phyloP scores from a whole-genome alignment of 2,113 vertebrate species.

The Proterorhinus semilunaris region DNA sequence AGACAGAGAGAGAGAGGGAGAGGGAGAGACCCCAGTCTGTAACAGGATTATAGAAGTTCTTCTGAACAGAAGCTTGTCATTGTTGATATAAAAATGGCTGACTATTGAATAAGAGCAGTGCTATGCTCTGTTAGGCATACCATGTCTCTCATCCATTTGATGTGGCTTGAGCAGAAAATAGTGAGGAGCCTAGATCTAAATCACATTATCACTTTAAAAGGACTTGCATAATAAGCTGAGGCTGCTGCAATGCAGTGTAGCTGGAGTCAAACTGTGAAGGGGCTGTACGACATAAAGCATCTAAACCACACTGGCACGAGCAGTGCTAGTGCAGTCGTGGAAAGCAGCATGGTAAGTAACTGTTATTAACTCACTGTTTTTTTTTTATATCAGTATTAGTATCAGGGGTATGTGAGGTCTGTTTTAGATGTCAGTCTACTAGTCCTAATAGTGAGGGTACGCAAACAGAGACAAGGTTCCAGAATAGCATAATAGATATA shows the following conservation, averaged over 20 bases:
- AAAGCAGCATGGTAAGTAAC: neutral
- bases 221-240: neutral
- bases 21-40: no score
- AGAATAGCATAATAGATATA: no score
- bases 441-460: no score
- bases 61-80: no score
- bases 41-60: no score
- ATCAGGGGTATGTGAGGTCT: no score
- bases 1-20: no score
- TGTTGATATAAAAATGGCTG: neutral
- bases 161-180: neutral
- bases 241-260: slow-evolving; percentile 6
- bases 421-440: no score
- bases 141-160: neutral
- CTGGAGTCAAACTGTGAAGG: neutral
- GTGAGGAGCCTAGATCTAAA: neutral
- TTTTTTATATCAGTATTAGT: no score
- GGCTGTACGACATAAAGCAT: neutral
- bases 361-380: no score
- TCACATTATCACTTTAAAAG: neutral
- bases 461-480: no score
- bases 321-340: neutral
- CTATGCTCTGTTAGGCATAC: neutral
- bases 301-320: neutral
- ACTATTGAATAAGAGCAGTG: neutral